Evolutionary conservation across 2,888 invertebrate species (phyloP).

Genomic region (Polyommatus iphigenia): DNA sequence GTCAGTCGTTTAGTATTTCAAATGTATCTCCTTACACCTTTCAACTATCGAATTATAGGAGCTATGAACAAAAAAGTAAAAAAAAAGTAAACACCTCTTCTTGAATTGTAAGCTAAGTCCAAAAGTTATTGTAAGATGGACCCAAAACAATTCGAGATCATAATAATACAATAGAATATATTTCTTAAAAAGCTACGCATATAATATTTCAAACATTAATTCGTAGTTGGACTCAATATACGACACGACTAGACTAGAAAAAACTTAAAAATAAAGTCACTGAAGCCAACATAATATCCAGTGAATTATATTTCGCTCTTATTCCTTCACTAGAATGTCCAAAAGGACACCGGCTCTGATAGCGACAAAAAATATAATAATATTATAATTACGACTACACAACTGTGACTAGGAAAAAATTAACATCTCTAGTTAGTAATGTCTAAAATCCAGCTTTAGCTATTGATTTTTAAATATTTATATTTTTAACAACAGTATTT

Average conservation of each 20-base stretch:
- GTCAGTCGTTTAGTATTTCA: neutral
- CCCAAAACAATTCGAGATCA: constrained; percentile 9
- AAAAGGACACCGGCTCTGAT: no score
- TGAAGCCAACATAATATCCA: neutral
- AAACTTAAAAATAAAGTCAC: constrained; percentile 1
- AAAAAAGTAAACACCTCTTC: neutral
- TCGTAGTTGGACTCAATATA: constrained; percentile 18
- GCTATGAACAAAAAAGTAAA: neutral
- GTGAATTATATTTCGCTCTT: neutral
- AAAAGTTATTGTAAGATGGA: constrained; percentile 10
- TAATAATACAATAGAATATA: neutral
- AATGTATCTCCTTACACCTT: no score
- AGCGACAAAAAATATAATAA: no score
- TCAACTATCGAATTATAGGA: no score
- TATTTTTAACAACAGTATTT: neutral
- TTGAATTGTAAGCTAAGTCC: neutral
- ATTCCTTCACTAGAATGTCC: no score
- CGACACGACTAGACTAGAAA: constrained; percentile 21
- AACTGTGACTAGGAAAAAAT: neutral
- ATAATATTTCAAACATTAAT: constrained; percentile 23
- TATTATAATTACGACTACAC: no score
- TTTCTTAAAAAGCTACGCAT: neutral
- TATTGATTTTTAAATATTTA: neutral
- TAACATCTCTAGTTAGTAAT: neutral
- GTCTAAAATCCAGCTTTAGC: neutral